Evolutionary conservation across 2,113 vertebrate genomes (phyloP), one percentile per base, ranked within the genome.

Genomic region (Dunckerocampus dactyliophorus): DNA sequence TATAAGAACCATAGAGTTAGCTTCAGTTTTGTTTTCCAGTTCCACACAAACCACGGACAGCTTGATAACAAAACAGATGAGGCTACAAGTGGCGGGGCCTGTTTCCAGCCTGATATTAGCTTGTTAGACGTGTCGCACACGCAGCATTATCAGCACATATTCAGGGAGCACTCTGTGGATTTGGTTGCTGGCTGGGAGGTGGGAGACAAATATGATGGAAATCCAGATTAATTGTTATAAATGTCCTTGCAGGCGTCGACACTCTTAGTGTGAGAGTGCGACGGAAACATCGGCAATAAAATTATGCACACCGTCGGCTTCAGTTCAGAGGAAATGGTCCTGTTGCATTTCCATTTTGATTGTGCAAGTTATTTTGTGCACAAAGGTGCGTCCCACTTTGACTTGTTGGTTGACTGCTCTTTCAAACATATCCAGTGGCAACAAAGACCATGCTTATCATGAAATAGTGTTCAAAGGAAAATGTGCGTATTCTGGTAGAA

Each of bases 291-390:
- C 48, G 39, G 66, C 81, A 81, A 79, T 82, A 81, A 73, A 83
- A 85, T 87, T 71, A 85, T 82, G 77, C 78, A 79, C 69, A 74
- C 64, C 22, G 46, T 70, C 80, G 74, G 75, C 84, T 81, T 87
- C 71, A 58, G 69, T 66, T 74, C n/a, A 22, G 51, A 71, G 64
- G 34, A 24, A 80, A 79, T 75, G 74, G 81, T 89, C 86, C 69
- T 72, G 78, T 85, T 85, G 69, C 72, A 88, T 90, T 89, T 90
- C 74, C 87, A 89, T 87, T 87, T 90, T 89, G 87, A 90, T 89
- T 89, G 83, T 88, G 80, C 56, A 28, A 77, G 68, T 81, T 79
- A 80, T 79, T 89, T 85, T 80, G 73, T 77, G 72, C 37, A 69
- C 76, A 87, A 83, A 85, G 74, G 74, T 80, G 82, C 72, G 61